Evolutionary conservation across 2,797 vertebrate genomes (phyloP).

Genomic region (Leuciscus waleckii): DNA sequence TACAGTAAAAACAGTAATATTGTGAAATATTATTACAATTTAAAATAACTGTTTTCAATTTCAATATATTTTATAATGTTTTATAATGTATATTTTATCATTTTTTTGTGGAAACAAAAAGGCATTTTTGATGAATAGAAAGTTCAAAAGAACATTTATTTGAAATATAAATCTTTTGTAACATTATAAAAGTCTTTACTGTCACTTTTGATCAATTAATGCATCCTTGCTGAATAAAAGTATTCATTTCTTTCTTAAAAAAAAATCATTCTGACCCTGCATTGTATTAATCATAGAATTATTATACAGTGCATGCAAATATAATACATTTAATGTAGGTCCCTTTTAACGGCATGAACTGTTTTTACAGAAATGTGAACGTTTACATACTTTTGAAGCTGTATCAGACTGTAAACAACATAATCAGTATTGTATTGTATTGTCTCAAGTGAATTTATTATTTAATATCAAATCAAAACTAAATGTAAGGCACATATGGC

Average conservation of each 20-base stretch:
- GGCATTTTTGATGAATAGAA: not conserved
- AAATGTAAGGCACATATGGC: not conserved
- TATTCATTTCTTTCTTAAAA: not conserved
- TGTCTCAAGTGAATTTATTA: not conserved
- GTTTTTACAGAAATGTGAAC: not conserved
- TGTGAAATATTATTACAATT: not conserved
- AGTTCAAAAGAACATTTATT: not conserved
- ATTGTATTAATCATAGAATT: not conserved
- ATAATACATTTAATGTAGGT: not conserved
- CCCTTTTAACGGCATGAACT: not conserved
- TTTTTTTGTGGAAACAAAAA: not conserved
- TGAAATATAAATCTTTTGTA: not conserved
- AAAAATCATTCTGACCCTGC: not conserved
- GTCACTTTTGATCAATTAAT: not conserved
- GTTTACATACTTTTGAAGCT: not conserved
- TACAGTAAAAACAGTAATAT: not conserved
- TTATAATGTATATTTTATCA: not conserved
- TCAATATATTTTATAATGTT: not conserved
- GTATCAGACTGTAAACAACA: constrained; percentile 5
- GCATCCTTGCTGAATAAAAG: not conserved
- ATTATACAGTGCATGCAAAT: not conserved
- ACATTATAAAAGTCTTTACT: not conserved
- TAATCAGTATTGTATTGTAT: not conserved
- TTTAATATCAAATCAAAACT: not conserved
- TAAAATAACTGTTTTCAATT: not conserved